These are phyloP conservation scores for Drosophila cyrtoloma DNA, from an alignment of 2,888 invertebrate species.

Conservation along the genomic window DNA sequence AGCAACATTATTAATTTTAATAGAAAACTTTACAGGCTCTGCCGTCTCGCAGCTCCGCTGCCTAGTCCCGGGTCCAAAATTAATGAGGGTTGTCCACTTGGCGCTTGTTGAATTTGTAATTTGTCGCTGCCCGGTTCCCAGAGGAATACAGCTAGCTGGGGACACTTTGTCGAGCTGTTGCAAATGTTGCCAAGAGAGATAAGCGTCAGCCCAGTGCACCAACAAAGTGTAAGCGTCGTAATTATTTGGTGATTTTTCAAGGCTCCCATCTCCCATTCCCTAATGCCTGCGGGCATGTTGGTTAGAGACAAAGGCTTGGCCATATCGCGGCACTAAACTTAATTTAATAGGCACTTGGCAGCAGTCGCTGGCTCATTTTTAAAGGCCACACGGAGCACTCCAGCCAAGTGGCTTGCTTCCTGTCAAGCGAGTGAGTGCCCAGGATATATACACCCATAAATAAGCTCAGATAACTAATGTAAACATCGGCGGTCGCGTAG, in stretches of 20 bases:
- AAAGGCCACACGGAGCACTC: conserved; percentile 64
- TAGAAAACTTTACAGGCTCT: conserved; percentile 73
- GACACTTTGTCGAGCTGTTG: conserved; percentile 60
- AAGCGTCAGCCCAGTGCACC: conserved; percentile 70
- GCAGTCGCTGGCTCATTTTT: conserved; percentile 70
- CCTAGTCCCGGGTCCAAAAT: conserved; percentile 51
- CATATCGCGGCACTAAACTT: conserved; percentile 78
- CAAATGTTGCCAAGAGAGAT: conserved; percentile 75
- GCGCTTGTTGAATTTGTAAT: conserved; percentile 82
- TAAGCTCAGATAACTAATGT: conserved; percentile 82
- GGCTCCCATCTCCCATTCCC: not conserved
- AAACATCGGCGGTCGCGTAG: conserved; percentile 71
- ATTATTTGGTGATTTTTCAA: conserved; percentile 81
- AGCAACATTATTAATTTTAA: conserved; percentile 83
- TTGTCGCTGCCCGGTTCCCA: conserved; percentile 72
- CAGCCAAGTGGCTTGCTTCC: conserved; percentile 48
- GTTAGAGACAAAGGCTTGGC: conserved; percentile 68
- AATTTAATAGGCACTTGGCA: conserved; percentile 76
- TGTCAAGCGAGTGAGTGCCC: conserved; percentile 1
- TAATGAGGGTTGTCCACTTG: conserved; percentile 83
- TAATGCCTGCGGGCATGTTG: conserved; percentile 12
- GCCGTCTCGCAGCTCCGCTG: not conserved
- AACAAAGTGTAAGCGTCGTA: conserved; percentile 81
- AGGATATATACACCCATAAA: conserved; percentile 61
- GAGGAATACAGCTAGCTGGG: conserved; percentile 63